Evolutionary conservation across 2,797 vertebrate genomes (phyloP), one percentile per base, ranked within the genome.

Genomic region (Smutsia temminckii): DNA sequence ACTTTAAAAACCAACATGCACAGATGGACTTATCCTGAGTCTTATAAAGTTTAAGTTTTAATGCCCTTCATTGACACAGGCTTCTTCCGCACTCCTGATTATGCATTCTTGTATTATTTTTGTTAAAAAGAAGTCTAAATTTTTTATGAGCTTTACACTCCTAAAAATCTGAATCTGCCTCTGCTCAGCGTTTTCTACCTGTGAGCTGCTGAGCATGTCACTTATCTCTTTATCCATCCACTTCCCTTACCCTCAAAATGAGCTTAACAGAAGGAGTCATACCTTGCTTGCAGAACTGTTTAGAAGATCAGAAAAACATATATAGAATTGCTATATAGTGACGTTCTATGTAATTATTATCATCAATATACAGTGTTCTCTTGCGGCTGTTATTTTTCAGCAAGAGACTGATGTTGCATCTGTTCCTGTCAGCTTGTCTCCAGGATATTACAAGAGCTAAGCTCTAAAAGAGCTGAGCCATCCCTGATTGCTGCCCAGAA

Each of bases 351-450:
- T 88, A 77, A 93, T 92, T 93, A 95, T 72, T 53, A 92, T 91
- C 92, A 77, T n/a, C 46, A 14, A 72, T 46, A 64, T 68, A 61
- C 40, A 86, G 23, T 51, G 59, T 89, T 95, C 93, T 96, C 85
- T 55, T 37, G 87, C 78, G 88, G 61, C 92, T 68, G 88, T 61
- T 69, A 5, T 85, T 79, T 89, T 78, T 78, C 74, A 94, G 49
- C 69, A 74, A 89, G 85, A 80, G 71, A 40, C 74, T 84, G 80
- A 23, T 49, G 5, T 32, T 77, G 66, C 80, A 93, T 96, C 81
- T 97, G 96, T 59, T 90, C 40, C 80, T 95, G 95, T 86, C 95
- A 85, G 75, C 92, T 83, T 94, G 84, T 96, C 92, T 95, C 89
- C 40, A 21, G 91, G 89, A 96, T 63, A 63, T 79, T 81, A 93